Base-by-base conservation (phyloP, 2,888 invertebrate species). In the Sinodicranocentrus sp. region DNA sequence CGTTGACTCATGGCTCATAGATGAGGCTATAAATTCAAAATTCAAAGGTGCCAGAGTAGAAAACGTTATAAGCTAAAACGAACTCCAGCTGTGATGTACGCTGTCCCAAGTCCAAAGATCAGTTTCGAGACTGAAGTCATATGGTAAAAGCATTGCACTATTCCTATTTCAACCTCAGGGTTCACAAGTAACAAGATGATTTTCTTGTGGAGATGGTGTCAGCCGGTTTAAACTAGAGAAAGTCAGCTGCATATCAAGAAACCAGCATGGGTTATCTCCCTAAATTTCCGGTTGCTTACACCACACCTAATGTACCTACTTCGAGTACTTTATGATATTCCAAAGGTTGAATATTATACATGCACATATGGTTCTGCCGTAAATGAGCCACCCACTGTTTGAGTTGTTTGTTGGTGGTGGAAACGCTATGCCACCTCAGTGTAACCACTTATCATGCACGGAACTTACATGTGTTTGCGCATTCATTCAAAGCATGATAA, bases 221-320 rank as follows among this genome's bases (percentile, higher is more conserved):
- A 73, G 70, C 61, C 71, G 59, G 71, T 70, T 76, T 67, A 52
- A 82, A 76, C 61, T 70, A 70, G 76, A 70, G 48, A 71, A 39
- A 76, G 76, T 71, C 71, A 77, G 77, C 57, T 63, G 71, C 65
- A 72, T 72, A 84, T 84, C 78, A 72, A 67, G 54, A 39, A 48
- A 17, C 15, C 84, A 59, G 44, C 59, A 33, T 77, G 78, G 78
- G 78, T 84, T 71, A 65, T 78, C 77, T 83, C 67, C 19, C 78
- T 6, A 26, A 76, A 44, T 70, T 78, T 78, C 78, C 78, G 78
- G 33, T 78, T 39, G 43, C 76, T 76, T 48, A 48, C 48, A 75
- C 33, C 44, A 48, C 33, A 23, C 21, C 21, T 19, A 63, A 5
- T 23, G 26, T 10, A 15, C 59, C 8, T 26, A 39, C 5, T 13